Evolutionary conservation across 2,797 vertebrate genomes (phyloP), one percentile per base, ranked within the genome.

Genomic region (Cynopterus sphinx): DNA sequence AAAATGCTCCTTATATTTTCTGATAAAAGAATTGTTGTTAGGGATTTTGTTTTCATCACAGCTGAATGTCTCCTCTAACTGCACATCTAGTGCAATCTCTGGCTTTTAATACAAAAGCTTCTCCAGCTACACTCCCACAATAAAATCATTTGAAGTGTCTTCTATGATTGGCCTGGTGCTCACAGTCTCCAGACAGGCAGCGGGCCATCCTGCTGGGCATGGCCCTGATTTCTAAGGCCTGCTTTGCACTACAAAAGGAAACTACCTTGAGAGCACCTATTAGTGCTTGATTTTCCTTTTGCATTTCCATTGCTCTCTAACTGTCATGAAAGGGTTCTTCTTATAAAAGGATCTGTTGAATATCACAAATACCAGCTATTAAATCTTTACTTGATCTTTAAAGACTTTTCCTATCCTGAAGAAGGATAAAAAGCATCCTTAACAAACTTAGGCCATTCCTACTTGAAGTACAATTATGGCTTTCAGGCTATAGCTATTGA

Each of bases 221-320:
- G 73, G 46, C 49, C 81, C 43, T 71, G 78, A 78, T 94, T 82
- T 86, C 90, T 86, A 78, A 94, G 51, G 46, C 43, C 85, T 96
- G 70, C 81, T 97, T 95, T 96, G 75, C 95, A 96, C 87, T 92
- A 92, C 79, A 97, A 95, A 96, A 96, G 77, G 11, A 39, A 93
- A 86, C 82, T 90, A 87, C 85, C 39, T 77, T 90, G 33, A 96
- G 55, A 90, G 46, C 21, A 41, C 61, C 91, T 90, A 51, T 92
- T 90, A 90, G 68, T 33, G 36, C 85, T 73, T 67, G 33, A 94
- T 96, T 96, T 83, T 73, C 51, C 39, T 94, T 82, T 90, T 81
- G 73, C 73, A 36, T 83, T 57, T 93, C 75, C 57, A 33, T 39
- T 51, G 51, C 87, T 67, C 61, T 96, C 88, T 94, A 43, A 84